Evolutionary conservation across 2,888 invertebrate species (phyloP).

Genomic region (Endotricha flammealis): DNA sequence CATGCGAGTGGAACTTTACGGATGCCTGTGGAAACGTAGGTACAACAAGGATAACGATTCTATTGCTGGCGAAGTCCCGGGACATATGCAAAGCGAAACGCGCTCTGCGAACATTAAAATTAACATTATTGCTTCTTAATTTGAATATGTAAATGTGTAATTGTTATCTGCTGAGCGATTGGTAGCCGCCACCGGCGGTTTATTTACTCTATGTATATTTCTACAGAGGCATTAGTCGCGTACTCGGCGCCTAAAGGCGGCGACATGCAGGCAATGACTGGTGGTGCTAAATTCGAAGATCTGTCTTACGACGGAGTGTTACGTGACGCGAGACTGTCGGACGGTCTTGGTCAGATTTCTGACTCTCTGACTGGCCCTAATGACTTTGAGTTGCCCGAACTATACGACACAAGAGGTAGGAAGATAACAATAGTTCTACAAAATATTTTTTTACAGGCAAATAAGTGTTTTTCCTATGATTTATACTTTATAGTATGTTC

Average conservation of each 20-base stretch:
- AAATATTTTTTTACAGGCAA: too few species aligned
- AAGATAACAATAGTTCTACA: too few species aligned
- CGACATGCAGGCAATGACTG: conserved; percentile 79
- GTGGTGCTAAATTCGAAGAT: conserved; percentile 85
- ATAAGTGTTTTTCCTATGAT: too few species aligned
- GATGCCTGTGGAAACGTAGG: conserved; percentile 82
- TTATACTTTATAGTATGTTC: too few species aligned
- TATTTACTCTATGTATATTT: conserved; percentile 41
- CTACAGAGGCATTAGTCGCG: conserved; percentile 81
- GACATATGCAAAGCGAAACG: conserved; percentile 40
- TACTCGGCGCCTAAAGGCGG: conserved; percentile 84
- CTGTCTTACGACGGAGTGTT: conserved; percentile 87
- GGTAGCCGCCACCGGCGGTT: conserved; percentile 40
- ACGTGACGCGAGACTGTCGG: conserved; percentile 73
- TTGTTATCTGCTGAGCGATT: conserved; percentile 31
- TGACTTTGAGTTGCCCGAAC: conserved; percentile 80
- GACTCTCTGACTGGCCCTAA: conserved; percentile 85
- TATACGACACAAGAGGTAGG: conserved; percentile 78
- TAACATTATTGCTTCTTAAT: conserved; percentile 8
- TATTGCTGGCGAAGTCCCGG: conserved; percentile 51
- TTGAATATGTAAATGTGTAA: conserved; percentile 11
- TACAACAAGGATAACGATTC: conserved; percentile 36
- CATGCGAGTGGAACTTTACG: conserved; percentile 94
- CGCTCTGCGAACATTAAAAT: conserved; percentile 27
- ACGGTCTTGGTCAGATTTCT: conserved; percentile 89